Base-by-base conservation (phyloP, 2,888 invertebrate genomes). In the Philereme vetulata region DNA sequence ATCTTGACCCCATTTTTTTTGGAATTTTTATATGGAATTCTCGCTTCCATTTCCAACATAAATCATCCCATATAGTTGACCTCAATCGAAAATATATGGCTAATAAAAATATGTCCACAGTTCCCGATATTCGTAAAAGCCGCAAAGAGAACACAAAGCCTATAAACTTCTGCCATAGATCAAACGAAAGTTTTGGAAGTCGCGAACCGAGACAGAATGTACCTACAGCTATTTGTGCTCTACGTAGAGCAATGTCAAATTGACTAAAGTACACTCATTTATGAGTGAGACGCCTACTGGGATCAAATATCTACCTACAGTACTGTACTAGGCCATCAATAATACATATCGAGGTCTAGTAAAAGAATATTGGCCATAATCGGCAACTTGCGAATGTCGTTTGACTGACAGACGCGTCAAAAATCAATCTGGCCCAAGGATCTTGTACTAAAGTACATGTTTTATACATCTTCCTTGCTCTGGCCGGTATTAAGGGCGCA, bases 121-220 rank as follows among this genome's bases (percentile, higher is more conserved):
- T 63, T 45, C 48, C 50, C 60, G 58, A 69, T 64, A 67, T 60
- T 64, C 64, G 61, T 62, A 62, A 65, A 65, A 63, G 42, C 36
- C 4, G 51, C 56, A 61, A 49, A 60, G 52, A 56, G 58, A 68
- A 38, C 60, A 64, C 64, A 60, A 57, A 54, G 40, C 49, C 42
- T 48, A 46, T 47, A 72, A 79, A 77, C 73, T 76, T 74, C 59
- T 69, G 62, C 70, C 72, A 68, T 82, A 81, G 69, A 78, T 84
- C 82, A 82, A 73, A 68, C 58, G 66, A 72, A 48, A 51, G 48
- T 53, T 53, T 48, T 68, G 66, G 72, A 67, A 64, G 68, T 70
- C 40, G 62, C 70, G 49, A 58, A 36, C 4, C 10, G 38, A 6
- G 5, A 38, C 3, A 38, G 7, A 38, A 38, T 38, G 38, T 38